Evolutionary conservation across 2,113 vertebrate genomes (phyloP), one percentile per base, ranked within the genome.

Genomic region (Myotis lucifugus): DNA sequence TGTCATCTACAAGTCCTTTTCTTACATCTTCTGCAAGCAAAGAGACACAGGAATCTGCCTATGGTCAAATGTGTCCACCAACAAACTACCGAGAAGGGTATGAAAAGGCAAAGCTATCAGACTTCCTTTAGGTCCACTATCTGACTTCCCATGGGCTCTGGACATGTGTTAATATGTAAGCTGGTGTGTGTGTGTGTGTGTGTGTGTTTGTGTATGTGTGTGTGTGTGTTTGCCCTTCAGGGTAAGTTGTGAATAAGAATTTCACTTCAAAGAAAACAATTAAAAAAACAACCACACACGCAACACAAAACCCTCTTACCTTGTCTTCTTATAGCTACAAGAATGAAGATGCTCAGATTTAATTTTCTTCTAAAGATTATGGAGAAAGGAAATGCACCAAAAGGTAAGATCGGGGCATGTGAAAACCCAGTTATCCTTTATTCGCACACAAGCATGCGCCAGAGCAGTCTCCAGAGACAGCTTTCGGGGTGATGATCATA

Each of bases 191-290:
- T 59, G 56, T 6, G 77, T 4, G 73, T 1, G 69, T 2, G 32
- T n/a, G 37, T 37, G 37, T 37, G 37, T n/a, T n/a, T n/a, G n/a
- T 37, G 37, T 37, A 3, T 37, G 29, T 32, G 29, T n/a, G 29
- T 66, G 32, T n/a, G 27, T 61, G 37, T 32, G 32, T 72, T 8
- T 76, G 42, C 77, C 76, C 76, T 96, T 82, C 59, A 37, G 88
- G 88, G 85, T 54, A 32, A 88, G 46, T 79, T 2, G 2, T 32
- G 18, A 69, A 0, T 37, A 84, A 92, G 54, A 84, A 77, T 74
- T 87, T 94, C 27, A 96, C 85, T 91, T 91, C 89, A 77, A 95
- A 93, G 85, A 21, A 85, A 72, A 91, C 40, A 21, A 29, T 46
- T 46, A 2, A 64, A 93, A 93, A 95, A 40, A 29, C 46, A 18